Conservation (phyloP, 2,888 invertebrate species). For the Ptilodon capucinus region DNA sequence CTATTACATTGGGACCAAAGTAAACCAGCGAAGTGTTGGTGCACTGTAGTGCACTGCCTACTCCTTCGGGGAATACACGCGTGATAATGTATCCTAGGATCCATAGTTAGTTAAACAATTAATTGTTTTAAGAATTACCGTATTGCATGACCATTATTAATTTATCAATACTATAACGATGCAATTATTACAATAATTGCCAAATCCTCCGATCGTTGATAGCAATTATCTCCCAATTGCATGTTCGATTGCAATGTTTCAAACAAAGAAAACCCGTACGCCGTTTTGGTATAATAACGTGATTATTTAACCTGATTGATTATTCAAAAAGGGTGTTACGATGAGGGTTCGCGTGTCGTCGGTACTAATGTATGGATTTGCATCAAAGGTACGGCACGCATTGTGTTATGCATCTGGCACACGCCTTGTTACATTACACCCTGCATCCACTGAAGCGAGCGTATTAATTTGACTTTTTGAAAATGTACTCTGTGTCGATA, state of each 20-base stretch:
- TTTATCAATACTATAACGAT: background rate
- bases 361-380: background rate
- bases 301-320: background rate
- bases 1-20: too few species aligned
- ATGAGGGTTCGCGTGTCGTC: background rate
- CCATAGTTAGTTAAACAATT: too few species aligned
- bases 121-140: too few species aligned
- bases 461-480: too few species aligned
- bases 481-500: too few species aligned
- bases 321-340: background rate
- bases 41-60: too few species aligned
- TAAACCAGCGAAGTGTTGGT: too few species aligned
- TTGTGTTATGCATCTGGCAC: background rate
- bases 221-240: background rate
- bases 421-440: background rate
- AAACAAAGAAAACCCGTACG: background rate
- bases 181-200: conserved; percentile 1
- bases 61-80: too few species aligned
- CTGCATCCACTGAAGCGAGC: background rate
- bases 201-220: background rate
- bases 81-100: too few species aligned
- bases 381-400: background rate
- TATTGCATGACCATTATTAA: background rate
- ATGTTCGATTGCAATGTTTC: background rate
- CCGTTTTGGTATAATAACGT: background rate